A percentile compares a stretch with the other conserved stretches of the same genome.
Conservation (phyloP, 2,888 invertebrate species). For the Lycophotia porphyrea region DNA sequence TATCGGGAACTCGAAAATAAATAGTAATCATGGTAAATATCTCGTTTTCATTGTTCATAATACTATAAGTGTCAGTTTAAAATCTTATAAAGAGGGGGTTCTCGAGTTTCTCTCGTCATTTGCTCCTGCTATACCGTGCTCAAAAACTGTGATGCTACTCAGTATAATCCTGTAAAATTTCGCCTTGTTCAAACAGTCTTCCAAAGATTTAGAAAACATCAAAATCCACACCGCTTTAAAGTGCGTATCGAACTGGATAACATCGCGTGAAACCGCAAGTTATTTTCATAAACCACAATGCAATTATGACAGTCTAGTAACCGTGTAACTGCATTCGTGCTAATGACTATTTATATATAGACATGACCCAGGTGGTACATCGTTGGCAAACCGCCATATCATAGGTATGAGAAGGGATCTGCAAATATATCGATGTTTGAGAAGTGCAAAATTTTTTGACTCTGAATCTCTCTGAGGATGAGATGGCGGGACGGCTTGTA, state of each 20-base stretch:
- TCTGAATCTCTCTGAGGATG: not conserved
- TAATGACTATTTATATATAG: slow-evolving; percentile 72
- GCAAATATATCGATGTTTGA: slow-evolving; percentile 36
- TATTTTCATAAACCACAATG: slow-evolving; percentile 56
- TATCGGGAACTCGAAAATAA: too few species aligned
- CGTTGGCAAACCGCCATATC: slow-evolving; percentile 45
- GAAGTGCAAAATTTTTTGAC: not conserved
- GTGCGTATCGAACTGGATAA: slow-evolving; percentile 15
- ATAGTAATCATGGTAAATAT: too few species aligned
- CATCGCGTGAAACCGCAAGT: slow-evolving; percentile 44
- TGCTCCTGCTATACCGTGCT: not conserved
- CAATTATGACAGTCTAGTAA: slow-evolving; percentile 56
- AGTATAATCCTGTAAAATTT: not conserved
- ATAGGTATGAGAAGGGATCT: slow-evolving; percentile 8
- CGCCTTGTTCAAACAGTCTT: slow-evolving; percentile 1
- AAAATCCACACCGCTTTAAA: slow-evolving; percentile 36
- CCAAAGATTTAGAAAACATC: slow-evolving; percentile 14
- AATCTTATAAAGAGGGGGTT: too few species aligned
- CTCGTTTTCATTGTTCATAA: too few species aligned
- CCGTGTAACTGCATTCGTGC: slow-evolving; percentile 55
- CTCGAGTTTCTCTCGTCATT: not conserved
- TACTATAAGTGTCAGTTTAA: too few species aligned
- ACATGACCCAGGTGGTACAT: slow-evolving; percentile 73
- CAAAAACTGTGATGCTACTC: not conserved
- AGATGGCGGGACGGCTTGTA: not conserved